Percentiles rank a stretch among this genome's conserved stretches.
phyloP scores from a whole-genome alignment of 2,113 vertebrate genomes.

The Alexandromys fortis region DNA sequence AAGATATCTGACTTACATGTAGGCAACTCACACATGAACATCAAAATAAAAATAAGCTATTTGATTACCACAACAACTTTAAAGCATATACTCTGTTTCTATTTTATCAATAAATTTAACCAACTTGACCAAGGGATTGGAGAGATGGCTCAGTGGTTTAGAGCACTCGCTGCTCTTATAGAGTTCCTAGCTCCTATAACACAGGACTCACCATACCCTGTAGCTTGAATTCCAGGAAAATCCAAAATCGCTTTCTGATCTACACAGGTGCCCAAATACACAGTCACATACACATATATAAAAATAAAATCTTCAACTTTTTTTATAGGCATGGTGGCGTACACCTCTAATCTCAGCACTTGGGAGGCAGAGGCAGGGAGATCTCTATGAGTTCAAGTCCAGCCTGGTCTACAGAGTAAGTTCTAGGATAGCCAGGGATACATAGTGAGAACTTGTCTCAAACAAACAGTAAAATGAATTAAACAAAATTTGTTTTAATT shows the following conservation, averaged over 20 bases:
- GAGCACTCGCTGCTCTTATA: background rate
- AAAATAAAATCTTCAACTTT: background rate
- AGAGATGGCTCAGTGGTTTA: background rate
- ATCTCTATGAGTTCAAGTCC: background rate
- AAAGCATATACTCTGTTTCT: background rate
- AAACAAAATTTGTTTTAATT: background rate
- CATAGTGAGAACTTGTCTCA: background rate
- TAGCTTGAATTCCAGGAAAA: background rate
- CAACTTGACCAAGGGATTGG: background rate
- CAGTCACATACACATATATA: background rate
- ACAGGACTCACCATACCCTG: background rate
- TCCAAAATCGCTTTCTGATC: background rate
- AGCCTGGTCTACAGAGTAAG: background rate
- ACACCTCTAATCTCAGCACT: background rate
- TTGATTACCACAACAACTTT: background rate
- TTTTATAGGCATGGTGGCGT: background rate
- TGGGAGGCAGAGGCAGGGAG: background rate
- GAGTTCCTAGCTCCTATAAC: background rate
- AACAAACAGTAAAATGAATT: background rate
- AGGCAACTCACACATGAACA: no score
- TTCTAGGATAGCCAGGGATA: background rate
- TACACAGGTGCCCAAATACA: background rate
- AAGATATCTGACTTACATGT: no score
- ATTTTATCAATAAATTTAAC: background rate
- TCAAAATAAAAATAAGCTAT: background rate